These are phyloP conservation scores for Caenorhabditis inopinata DNA, from an alignment of 1,140 invertebrate species.

Conservation along the genomic window DNA sequence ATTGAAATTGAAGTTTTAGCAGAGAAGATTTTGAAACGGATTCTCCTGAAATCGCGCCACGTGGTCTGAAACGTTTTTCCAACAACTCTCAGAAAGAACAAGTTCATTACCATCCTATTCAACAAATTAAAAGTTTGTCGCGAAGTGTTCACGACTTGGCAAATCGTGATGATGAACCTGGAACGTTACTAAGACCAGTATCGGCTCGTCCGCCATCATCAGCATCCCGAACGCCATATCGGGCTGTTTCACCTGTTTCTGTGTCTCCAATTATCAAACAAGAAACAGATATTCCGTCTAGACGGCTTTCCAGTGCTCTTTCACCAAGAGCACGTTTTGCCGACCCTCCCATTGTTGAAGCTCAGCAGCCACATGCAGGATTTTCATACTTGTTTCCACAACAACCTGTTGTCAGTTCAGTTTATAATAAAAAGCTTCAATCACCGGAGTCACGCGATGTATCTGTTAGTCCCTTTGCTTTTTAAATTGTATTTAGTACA, in stretches of 20 bases:
- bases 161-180: slow-evolving; percentile 11
- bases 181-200: slow-evolving; percentile 7
- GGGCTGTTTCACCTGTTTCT: background rate
- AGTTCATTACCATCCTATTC: slow-evolving; percentile 37
- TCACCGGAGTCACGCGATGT: slow-evolving; percentile 32
- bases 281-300: slow-evolving; percentile 20
- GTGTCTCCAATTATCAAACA: slow-evolving; percentile 19
- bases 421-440: slow-evolving; percentile 39
- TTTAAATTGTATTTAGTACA: too few relatives aligned
- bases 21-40: slow-evolving; percentile 30
- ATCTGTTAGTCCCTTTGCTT: background rate
- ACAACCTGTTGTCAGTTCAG: slow-evolving; percentile 42
- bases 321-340: slow-evolving; percentile 43
- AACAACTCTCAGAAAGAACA: slow-evolving; percentile 35
- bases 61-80: slow-evolving; percentile 26
- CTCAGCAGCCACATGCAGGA: slow-evolving; percentile 43
- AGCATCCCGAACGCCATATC: background rate
- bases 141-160: slow-evolving; percentile 40
- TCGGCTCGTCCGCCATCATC: slow-evolving; percentile 11
- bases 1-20: background rate
- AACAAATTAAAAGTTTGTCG: slow-evolving; percentile 33
- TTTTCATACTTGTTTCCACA: slow-evolving; percentile 50
- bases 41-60: slow-evolving; percentile 17
- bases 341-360: slow-evolving; percentile 41
- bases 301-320: slow-evolving; percentile 14